Conservation (phyloP, 2,113 vertebrate genomes). For the Xiphophorus couchianus region DNA sequence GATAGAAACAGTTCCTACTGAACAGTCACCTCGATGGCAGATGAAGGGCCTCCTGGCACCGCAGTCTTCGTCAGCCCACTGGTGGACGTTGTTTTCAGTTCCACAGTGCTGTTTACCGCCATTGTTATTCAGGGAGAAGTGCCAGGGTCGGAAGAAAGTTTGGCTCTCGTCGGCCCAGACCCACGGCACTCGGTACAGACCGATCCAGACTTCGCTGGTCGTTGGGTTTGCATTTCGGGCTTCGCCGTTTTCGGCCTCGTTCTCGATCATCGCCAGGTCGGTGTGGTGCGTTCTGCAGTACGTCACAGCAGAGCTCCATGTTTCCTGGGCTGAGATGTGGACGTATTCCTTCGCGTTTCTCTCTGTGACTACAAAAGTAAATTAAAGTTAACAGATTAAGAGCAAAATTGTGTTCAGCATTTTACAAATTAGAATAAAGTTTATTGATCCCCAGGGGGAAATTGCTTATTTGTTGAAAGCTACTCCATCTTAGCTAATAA, state of each 20-base stretch:
- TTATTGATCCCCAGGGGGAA: too few relatives aligned
- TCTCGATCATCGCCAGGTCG: constrained; percentile 28
- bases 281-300: constrained; percentile 19
- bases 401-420: too few relatives aligned
- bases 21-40: constrained; percentile 35
- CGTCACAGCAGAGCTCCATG: not conserved
- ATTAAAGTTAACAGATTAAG: not conserved
- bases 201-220: not conserved
- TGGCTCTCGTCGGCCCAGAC: constrained; percentile 25
- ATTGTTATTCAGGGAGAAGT: not conserved
- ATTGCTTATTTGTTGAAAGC: too few relatives aligned
- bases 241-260: not conserved
- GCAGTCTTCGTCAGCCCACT: not conserved
- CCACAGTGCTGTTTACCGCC: not conserved
- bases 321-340: accelerated
- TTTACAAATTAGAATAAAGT: too few relatives aligned
- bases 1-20: too few relatives aligned
- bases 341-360: not conserved
- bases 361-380: constrained; percentile 8
- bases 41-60: accelerated
- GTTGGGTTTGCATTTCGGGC: accelerated
- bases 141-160: constrained; percentile 3
- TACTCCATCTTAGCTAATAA: too few relatives aligned
- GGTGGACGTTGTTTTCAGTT: accelerated
- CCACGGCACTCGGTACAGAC: constrained; percentile 30